Evolutionary conservation across 2,888 invertebrate species (phyloP), one percentile per base, ranked within the genome.

Genomic region (Spisula subtruncata): DNA sequence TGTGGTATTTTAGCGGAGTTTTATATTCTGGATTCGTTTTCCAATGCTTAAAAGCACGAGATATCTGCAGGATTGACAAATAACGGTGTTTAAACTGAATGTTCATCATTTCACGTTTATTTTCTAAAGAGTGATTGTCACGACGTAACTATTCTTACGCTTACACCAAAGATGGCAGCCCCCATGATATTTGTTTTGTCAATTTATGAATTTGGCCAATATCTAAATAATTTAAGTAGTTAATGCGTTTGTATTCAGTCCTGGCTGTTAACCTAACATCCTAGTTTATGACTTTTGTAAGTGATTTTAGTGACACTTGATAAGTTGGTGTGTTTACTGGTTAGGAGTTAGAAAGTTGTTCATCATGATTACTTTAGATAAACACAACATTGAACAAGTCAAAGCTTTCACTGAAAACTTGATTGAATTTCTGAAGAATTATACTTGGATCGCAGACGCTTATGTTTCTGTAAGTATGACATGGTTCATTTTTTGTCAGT

Each of bases 401-500:
- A 20, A 48, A n/a, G 16, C 20, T 1, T 90, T 86, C 66, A 32
- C 20, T 0, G 25, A 25, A 71, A 29, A 82, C 25, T 51, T 81
- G 8, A n/a, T 46, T 25, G 20, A n/a, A 12, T 88, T 90, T 84
- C 0, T 88, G 18, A n/a, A 83, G 0, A 46, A 54, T 29, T 90
- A 84, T 66, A 81, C 35, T 82, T 90, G 86, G 86, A 85, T 88
- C 29, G 20, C 80, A 60, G 86, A 90, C 60, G 88, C 88, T 46
- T 90, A 88, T 83, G 90, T 90, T 18, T 90, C 90, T 18, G 90
- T 90, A 75, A 86, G 85, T 32, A 14, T 84, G 0, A 29, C 0
- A 20, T n/a, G 16, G 1, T 46, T 46, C 0, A 0, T 66, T n/a
- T 10, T 14, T n/a, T n/a, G n/a, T n/a, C n/a, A n/a, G n/a, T n/a